Evolutionary conservation across 2,113 vertebrate species (phyloP), one percentile per base, ranked within the genome.

Genomic region (Spilogale gracilis): DNA sequence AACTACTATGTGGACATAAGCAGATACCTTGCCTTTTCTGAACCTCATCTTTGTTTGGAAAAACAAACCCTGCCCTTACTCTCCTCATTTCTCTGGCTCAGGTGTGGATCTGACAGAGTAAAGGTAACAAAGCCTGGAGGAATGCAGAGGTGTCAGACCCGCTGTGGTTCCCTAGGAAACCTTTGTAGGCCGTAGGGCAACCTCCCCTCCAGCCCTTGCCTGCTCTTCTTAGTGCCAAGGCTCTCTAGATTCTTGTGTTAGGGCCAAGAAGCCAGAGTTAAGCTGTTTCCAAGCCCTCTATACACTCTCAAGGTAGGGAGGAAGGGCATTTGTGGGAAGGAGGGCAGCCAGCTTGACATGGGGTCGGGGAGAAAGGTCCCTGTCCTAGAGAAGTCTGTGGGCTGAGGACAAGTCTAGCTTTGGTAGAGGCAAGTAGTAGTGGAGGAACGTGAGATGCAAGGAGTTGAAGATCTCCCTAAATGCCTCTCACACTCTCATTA

Each of bases 161-260:
- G 0, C 8, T 6, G n/a, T 38, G 27, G 61, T 89, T 96, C 9
- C 85, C 67, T 27, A 54, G 92, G 92, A 67, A 91, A 85, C 48
- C 5, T 79, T 91, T 91, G 78, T 78, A 25, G 16, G 1, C 54
- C 63, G 30, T 67, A 81, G 18, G 93, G 30, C 10, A 60, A 43
- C 16, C 45, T 71, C n/a, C 43, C 16, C 10, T 95, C 17, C 27
- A 18, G 21, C 14, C 12, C 18, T 67, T 56, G 52, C 13, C 48
- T 13, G 12, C 6, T 27, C 23, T 74, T 89, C 78, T 48, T 45
- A 5, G 60, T 38, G 23, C 61, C 43, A 50, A 86, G 21, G 12
- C 43, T 54, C 48, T 95, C 84, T 50, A 94, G 60, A 58, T 83
- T 63, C 30, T 74, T 87, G 67, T 93, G 14, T 48, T 73, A 56